Evolutionary conservation across 2,797 vertebrate species (phyloP).

Genomic region (Manis pentadactyla): DNA sequence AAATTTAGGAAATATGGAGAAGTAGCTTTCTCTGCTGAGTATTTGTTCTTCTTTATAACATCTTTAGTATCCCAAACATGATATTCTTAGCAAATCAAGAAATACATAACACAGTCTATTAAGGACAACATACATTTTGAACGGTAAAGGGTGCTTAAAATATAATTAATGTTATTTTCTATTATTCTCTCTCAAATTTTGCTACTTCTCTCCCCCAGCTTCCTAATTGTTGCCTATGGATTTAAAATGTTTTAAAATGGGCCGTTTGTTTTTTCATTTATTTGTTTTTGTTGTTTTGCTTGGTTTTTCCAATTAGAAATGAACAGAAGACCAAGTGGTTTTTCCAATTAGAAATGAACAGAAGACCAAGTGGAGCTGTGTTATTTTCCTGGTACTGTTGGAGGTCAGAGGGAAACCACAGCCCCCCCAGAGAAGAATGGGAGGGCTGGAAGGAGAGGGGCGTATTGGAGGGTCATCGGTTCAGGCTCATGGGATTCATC

Average conservation of each 20-base stretch:
- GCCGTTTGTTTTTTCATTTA: not conserved
- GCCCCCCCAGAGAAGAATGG: not conserved
- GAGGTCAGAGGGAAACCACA: not conserved
- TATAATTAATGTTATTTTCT: not conserved
- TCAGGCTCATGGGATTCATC: not conserved
- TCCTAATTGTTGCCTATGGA: not conserved
- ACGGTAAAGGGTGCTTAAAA: not conserved
- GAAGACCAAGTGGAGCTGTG: not conserved
- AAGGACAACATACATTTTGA: not conserved
- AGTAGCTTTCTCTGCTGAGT: not conserved
- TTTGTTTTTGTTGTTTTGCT: not conserved
- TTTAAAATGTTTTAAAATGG: not conserved
- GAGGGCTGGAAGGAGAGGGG: not conserved
- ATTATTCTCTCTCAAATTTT: not conserved
- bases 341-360: slow-evolving; percentile 5
- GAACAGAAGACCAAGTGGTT: not conserved
- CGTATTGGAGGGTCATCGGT: fast-evolving
- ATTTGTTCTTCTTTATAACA: not conserved
- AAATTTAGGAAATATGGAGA: not conserved
- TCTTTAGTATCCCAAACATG: not conserved
- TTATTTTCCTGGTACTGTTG: not conserved
- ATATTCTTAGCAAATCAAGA: slow-evolving; percentile 16
- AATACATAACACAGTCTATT: not conserved
- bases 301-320: not conserved
- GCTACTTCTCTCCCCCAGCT: not conserved